These are phyloP conservation scores for Leucania comma DNA, from an alignment of 2,888 invertebrate genomes.

Conservation along the genomic window DNA sequence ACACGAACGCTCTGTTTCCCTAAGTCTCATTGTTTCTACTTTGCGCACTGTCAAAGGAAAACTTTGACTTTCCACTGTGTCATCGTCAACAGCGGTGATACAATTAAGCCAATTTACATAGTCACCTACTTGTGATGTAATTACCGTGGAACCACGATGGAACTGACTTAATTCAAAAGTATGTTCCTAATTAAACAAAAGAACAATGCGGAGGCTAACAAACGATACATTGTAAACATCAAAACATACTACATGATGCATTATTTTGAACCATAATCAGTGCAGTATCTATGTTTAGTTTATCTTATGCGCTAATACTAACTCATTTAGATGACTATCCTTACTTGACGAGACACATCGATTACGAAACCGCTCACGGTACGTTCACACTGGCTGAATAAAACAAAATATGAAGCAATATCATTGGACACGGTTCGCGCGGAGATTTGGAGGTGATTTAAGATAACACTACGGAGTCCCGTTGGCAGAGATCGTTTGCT, in stretches of 20 bases:
- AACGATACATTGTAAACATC: conserved; percentile 5
- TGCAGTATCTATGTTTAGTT: conserved; percentile 1
- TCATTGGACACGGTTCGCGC: conserved; percentile 58
- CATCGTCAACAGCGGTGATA: conserved; percentile 61
- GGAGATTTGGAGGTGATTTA: conserved; percentile 80
- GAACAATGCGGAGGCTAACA: conserved; percentile 8
- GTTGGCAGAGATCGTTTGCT: conserved; percentile 83
- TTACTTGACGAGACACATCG: conserved; percentile 58
- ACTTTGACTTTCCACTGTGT: conserved; percentile 86
- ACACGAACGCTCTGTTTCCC: conserved; percentile 90
- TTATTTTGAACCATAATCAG: conserved; percentile 23
- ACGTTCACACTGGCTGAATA: conserved; percentile 40
- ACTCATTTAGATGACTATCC: conserved; percentile 32
- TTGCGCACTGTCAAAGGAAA: conserved; percentile 77
- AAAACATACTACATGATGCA: background rate
- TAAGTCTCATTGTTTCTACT: conserved; percentile 85
- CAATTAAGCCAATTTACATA: conserved; percentile 32
- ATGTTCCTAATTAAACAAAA: conserved; percentile 12
- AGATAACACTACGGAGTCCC: conserved; percentile 85
- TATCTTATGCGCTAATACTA: conserved; percentile 24
- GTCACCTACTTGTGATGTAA: conserved; percentile 13
- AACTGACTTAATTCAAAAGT: background rate
- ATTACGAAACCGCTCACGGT: conserved; percentile 49
- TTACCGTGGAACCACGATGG: background rate
- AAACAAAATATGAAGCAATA: conserved; percentile 48